These are phyloP conservation scores for Urosaurus nigricauda DNA, from an alignment of 2,797 vertebrate genomes.

Conservation along the genomic window DNA sequence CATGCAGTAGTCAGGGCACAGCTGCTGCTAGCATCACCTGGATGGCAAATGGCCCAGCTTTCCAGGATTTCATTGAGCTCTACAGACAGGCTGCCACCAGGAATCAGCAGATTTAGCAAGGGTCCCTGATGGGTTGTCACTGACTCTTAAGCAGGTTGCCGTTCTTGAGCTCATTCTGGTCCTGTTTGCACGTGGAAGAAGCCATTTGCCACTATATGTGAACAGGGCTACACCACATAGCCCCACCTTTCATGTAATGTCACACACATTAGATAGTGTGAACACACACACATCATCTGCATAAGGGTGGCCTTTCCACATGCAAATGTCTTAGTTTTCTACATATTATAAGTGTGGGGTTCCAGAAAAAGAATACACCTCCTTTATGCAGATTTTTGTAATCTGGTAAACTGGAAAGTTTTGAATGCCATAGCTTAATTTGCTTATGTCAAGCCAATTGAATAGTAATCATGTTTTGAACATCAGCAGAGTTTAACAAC, in stretches of 20 bases:
- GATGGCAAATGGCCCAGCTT: neutral
- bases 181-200: neutral
- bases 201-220: neutral
- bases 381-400: neutral
- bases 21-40: too few relatives aligned
- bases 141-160: neutral
- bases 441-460: neutral
- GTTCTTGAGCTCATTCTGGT: neutral
- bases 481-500: neutral
- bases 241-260: neutral
- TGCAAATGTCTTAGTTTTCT: too few relatives aligned
- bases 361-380: neutral
- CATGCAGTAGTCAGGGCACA: neutral
- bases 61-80: neutral
- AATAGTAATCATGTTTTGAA: neutral
- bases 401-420: neutral
- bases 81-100: too few relatives aligned
- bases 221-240: neutral
- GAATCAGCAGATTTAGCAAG: neutral
- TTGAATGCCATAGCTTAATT: neutral
- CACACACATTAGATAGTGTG: neutral
- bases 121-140: neutral
- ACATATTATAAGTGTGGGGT: neutral
- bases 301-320: neutral
- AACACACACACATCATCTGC: neutral